Evolutionary conservation across 2,113 vertebrate species (phyloP).

Genomic region (Eclectus roratus): DNA sequence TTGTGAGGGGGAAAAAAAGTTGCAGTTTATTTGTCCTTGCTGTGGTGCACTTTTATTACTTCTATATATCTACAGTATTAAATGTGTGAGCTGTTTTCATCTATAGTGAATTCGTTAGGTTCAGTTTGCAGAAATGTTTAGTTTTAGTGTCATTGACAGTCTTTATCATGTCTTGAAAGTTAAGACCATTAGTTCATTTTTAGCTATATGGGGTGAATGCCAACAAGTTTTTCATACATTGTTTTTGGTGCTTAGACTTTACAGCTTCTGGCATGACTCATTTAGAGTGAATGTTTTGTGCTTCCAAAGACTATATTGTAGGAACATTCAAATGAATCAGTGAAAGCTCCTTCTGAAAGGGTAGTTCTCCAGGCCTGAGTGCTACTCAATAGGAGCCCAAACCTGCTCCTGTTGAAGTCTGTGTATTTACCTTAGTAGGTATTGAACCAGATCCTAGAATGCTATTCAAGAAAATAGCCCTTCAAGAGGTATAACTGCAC

Average conservation of each 20-base stretch:
- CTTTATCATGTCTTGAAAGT: not conserved
- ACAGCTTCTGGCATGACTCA: not conserved
- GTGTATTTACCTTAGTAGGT: not conserved
- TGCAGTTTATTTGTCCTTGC: not conserved
- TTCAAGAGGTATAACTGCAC: not conserved
- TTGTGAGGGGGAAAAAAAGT: not conserved
- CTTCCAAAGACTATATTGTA: not conserved
- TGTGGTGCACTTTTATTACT: not conserved
- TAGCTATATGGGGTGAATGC: not conserved
- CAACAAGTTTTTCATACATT: not conserved
- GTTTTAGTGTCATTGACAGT: not conserved
- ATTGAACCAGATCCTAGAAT: not conserved
- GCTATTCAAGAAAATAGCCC: not conserved
- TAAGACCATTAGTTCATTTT: not conserved
- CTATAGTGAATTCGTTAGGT: not conserved
- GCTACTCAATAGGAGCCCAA: not conserved
- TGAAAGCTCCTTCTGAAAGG: not conserved
- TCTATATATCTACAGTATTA: not conserved
- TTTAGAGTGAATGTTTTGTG: not conserved
- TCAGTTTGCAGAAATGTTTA: not conserved
- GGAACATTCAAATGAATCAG: not conserved
- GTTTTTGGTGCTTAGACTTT: not conserved
- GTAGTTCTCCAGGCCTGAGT: not conserved
- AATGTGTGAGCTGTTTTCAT: not conserved
- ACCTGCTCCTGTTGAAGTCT: not conserved